A percentile compares a stretch with the other conserved stretches of the same genome.
Conservation (phyloP, 2,113 vertebrate genomes). For the Heterotilapia buettikoferi region DNA sequence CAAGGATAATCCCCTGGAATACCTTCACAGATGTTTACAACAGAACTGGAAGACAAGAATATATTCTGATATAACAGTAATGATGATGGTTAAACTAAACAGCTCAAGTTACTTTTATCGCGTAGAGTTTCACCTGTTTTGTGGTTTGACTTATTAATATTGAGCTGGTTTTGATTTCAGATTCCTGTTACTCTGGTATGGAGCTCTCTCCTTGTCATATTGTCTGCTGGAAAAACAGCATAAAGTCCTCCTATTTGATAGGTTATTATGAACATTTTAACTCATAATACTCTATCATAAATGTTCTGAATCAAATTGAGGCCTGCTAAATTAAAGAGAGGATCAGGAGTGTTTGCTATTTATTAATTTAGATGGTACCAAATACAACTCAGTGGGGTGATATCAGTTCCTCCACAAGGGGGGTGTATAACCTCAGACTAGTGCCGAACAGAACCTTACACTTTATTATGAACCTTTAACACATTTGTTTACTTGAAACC, state of each 20-base stretch:
- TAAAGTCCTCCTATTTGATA: not conserved
- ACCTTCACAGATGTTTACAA: slow-evolving; percentile 70
- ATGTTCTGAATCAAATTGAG: not conserved
- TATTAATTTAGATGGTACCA: not conserved
- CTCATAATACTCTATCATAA: not conserved
- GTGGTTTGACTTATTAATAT: not conserved
- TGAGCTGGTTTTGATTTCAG: not conserved
- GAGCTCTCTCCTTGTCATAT: not conserved
- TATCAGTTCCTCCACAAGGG: slow-evolving; percentile 58
- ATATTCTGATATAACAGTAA: not conserved
- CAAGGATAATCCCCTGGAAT: slow-evolving; percentile 74
- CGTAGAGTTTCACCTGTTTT: not conserved
- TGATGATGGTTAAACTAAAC: not conserved
- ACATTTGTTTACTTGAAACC: not conserved
- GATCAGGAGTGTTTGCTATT: not conserved
- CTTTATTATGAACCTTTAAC: not conserved
- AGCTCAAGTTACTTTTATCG: not conserved
- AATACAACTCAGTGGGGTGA: not conserved
- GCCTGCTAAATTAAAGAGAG: not conserved
- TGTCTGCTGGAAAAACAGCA: not conserved
- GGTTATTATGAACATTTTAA: not conserved
- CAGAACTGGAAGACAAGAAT: slow-evolving; percentile 13
- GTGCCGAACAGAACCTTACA: not conserved
- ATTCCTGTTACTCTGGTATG: not conserved
- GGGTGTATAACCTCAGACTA: slow-evolving; percentile 45